phyloP scores from a whole-genome alignment of 2,797 vertebrate species.

The Gastrophryne carolinensis region DNA sequence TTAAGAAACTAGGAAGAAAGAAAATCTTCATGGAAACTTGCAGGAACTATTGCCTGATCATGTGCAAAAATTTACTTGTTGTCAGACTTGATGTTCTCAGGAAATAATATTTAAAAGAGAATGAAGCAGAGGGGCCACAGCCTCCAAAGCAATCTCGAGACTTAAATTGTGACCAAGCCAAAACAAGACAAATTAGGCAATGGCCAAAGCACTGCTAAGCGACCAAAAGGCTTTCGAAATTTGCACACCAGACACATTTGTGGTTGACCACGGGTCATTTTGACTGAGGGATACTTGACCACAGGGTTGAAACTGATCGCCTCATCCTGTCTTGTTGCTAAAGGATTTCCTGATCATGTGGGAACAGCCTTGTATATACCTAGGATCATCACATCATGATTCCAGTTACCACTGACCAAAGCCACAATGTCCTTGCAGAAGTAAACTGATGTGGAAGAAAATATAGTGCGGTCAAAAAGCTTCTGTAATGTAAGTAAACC shows the following conservation, averaged over 20 bases:
- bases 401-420: slow-evolving; percentile 23
- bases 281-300: slow-evolving; percentile 33
- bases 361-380: slow-evolving; percentile 32
- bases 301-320: slow-evolving; percentile 50
- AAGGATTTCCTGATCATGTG: slow-evolving; percentile 48
- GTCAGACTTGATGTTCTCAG: background rate
- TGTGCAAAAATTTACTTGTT: background rate
- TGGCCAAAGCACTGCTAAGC: slow-evolving; percentile 6
- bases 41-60: background rate
- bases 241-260: slow-evolving; percentile 49
- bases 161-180: background rate
- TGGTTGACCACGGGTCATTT: slow-evolving; percentile 44
- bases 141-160: background rate
- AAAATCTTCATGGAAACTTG: slow-evolving; percentile 14
- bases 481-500: slow-evolving; percentile 15
- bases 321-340: slow-evolving; percentile 49
- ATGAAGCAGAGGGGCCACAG: too few relatives aligned
- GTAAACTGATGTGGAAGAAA: slow-evolving; percentile 34
- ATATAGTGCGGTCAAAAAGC: slow-evolving; percentile 27
- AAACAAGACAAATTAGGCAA: slow-evolving; percentile 29
- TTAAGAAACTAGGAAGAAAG: too few relatives aligned
- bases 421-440: slow-evolving; percentile 31
- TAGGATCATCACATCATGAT: slow-evolving; percentile 43
- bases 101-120: too few relatives aligned
- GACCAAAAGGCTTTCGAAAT: background rate